These are phyloP conservation scores for Pocillopora grandis DNA, from an alignment of 92 coral and sea anemone genomes.

Conservation along the genomic window DNA sequence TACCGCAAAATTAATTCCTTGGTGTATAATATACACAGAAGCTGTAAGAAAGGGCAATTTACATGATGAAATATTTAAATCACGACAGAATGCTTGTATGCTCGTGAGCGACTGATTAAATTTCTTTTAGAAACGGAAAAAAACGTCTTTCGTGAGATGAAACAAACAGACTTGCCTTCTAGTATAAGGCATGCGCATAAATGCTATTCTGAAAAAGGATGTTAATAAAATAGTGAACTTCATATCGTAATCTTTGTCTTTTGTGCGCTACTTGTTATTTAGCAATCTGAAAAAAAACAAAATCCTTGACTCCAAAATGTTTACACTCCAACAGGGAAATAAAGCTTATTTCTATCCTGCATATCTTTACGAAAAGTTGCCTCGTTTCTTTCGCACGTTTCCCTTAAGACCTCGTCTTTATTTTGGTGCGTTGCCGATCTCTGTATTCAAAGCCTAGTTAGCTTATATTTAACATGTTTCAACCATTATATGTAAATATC, in stretches of 20 bases:
- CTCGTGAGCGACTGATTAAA: slow-evolving; percentile 13
- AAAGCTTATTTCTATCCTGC: slow-evolving; percentile 19
- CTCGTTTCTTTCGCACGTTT: background rate
- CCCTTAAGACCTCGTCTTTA: background rate
- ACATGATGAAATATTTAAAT: background rate
- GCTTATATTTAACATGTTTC: slow-evolving; percentile 2
- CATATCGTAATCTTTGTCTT: background rate
- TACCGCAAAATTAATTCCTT: slow-evolving; percentile 15
- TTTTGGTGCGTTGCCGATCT: background rate
- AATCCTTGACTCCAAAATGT: slow-evolving; percentile 26
- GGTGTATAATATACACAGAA: background rate
- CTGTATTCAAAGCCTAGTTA: background rate
- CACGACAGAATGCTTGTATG: background rate
- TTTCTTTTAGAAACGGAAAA: background rate
- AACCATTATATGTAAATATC: slow-evolving; percentile 27
- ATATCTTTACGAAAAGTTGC: too few species aligned
- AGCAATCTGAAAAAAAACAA: slow-evolving; percentile 7
- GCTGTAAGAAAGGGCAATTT: background rate
- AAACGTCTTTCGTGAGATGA: background rate
- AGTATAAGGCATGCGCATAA: background rate
- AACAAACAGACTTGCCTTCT: background rate
- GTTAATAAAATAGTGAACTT: slow-evolving; percentile 13
- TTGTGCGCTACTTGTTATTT: background rate
- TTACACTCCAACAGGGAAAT: slow-evolving; percentile 24
- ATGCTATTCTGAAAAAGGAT: background rate